Conservation (phyloP, 2,113 vertebrate genomes). For the Fregata magnificens region DNA sequence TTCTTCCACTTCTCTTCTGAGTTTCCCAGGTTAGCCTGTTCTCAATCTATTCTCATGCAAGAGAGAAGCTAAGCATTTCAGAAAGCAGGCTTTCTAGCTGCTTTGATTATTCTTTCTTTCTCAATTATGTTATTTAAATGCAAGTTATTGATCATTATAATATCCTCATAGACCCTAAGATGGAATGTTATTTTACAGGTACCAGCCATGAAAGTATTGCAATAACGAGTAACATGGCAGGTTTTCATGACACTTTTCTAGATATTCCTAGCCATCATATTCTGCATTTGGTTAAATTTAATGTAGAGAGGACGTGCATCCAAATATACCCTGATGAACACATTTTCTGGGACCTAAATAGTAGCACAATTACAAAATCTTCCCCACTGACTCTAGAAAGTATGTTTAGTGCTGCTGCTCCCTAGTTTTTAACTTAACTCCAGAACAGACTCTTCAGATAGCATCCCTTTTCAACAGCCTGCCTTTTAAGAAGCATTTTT, state of each 20-base stretch:
- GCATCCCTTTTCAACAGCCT: background rate
- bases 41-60: background rate
- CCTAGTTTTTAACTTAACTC: background rate
- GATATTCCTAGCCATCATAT: background rate
- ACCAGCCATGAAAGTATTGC: background rate
- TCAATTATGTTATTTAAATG: background rate
- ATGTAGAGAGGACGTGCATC: background rate
- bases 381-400: background rate
- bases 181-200: background rate
- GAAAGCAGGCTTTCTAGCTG: background rate
- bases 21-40: background rate
- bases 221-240: background rate
- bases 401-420: background rate
- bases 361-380: background rate
- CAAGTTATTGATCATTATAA: background rate
- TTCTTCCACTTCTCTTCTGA: background rate
- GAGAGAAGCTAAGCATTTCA: background rate
- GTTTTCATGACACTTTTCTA: background rate
- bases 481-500: background rate
- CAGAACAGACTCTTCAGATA: background rate
- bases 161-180: background rate
- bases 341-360: background rate
- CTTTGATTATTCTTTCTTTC: background rate
- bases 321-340: background rate
- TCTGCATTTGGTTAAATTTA: background rate